Evolutionary conservation across 2,888 invertebrate species (phyloP).

Genomic region (Callyntrura guangdongensis): DNA sequence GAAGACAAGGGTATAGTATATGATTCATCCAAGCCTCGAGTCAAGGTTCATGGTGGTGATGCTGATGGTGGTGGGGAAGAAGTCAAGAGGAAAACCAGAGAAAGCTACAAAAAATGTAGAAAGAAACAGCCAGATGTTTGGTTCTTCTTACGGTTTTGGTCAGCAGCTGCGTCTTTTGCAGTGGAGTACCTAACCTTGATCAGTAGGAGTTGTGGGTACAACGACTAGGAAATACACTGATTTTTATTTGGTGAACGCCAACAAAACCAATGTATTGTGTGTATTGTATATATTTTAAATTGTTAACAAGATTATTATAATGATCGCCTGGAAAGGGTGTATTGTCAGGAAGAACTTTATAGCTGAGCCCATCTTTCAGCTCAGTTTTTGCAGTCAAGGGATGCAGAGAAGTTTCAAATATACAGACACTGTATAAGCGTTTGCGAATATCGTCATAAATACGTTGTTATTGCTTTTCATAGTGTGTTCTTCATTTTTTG

Average conservation of each 20-base stretch:
- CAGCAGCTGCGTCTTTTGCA: slow-evolving; percentile 22
- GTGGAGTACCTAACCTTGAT: slow-evolving; percentile 1
- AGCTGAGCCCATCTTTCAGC: too few species aligned
- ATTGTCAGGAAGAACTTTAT: too few species aligned
- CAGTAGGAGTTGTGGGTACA: not conserved
- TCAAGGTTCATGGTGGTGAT: slow-evolving; percentile 25
- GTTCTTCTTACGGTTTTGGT: not conserved
- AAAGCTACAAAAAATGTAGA: slow-evolving; percentile 2
- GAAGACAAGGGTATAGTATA: not conserved
- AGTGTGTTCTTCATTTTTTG: not conserved
- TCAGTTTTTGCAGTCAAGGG: not conserved
- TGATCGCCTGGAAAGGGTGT: too few species aligned
- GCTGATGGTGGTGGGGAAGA: not conserved
- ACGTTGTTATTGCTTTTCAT: not conserved
- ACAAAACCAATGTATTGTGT: not conserved
- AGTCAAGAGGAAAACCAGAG: not conserved
- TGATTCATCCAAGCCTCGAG: slow-evolving; percentile 32
- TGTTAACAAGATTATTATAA: not conserved
- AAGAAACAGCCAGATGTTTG: slow-evolving; percentile 7
- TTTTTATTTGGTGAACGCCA: not conserved
- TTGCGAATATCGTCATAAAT: not conserved
- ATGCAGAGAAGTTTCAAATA: not conserved
- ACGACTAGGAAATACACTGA: not conserved
- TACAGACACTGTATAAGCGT: not conserved
- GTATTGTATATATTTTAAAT: not conserved